Evolutionary conservation across 2,888 invertebrate genomes (phyloP), one percentile per base, ranked within the genome.

Genomic region (Cataglyphis livida): DNA sequence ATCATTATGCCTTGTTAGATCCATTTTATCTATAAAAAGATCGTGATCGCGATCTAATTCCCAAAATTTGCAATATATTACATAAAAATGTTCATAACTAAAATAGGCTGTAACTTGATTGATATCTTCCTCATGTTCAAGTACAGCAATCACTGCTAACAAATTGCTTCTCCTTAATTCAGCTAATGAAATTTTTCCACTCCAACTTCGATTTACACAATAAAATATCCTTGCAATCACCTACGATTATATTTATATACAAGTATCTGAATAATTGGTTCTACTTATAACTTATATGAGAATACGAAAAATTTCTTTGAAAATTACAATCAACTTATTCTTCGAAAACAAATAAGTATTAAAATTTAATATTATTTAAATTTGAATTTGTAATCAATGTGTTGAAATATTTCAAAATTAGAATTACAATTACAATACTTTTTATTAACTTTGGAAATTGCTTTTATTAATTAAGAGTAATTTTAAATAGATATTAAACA

Each of bases 11-110:
- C 98, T 96, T 57, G 98, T 97, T 84, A 99, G 96, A 95, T 99
- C 99, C 91, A 97, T 97, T 94, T 97, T 98, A 95, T 98, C 98
- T 91, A 99, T 99, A 93, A 98, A 98, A 91, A 99, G 96, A 95
- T 99, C 99, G 95, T 99, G 99, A 95, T 99, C 99, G 87, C 98
- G 96, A 95, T 99, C 99, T 94, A 99, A 95, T 95, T 99, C 99
- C 99, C 99, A 99, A 95, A 99, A 99, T 95, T 99, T 99, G 96
- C 99, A 99, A 95, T 99, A 99, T 95, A 99, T 99, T 85, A 99
- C 99, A 95, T 99, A 99, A 95, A 99, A 99, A 95, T 99, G 99
- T 95, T 99, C 99, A 95, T 99, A 99, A 94, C 99, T 99, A 96
- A 98, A 98, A 94, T 96, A 97, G 93, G 97, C 97, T 91, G 97